These are phyloP conservation scores for Andrena chrysosceles DNA, from an alignment of 2,888 invertebrate species.

Conservation along the genomic window DNA sequence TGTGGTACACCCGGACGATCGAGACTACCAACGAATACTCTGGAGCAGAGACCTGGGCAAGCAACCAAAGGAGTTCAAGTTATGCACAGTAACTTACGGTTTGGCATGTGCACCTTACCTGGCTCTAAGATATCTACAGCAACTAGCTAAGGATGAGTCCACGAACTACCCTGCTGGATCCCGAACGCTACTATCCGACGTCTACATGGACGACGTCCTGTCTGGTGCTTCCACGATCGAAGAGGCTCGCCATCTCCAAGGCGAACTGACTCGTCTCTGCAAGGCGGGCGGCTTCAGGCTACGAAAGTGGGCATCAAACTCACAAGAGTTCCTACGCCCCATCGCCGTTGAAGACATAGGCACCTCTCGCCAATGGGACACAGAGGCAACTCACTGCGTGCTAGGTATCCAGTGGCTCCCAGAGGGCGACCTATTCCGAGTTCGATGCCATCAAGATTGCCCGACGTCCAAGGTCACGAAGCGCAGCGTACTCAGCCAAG, in stretches of 20 bases:
- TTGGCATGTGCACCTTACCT: slow-evolving; percentile 54
- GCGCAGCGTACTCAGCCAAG: slow-evolving; percentile 27
- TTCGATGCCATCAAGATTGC: background rate
- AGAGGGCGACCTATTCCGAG: slow-evolving; percentile 24
- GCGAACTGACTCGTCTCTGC: slow-evolving; percentile 40
- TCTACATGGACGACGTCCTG: slow-evolving; percentile 64
- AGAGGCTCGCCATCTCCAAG: background rate
- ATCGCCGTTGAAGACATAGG: background rate
- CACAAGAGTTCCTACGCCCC: background rate
- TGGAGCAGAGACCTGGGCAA: no score
- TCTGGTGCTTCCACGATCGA: slow-evolving; percentile 41
- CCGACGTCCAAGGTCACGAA: slow-evolving; percentile 16
- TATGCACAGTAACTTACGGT: no score
- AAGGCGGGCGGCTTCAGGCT: slow-evolving; percentile 52
- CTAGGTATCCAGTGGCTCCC: slow-evolving; percentile 56
- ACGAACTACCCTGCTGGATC: slow-evolving; percentile 42
- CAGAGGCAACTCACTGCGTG: background rate
- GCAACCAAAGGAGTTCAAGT: no score
- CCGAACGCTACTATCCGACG: slow-evolving; percentile 22
- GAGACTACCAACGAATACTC: no score
- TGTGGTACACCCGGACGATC: no score
- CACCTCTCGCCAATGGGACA: background rate
- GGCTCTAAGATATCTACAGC: slow-evolving; percentile 35
- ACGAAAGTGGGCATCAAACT: slow-evolving; percentile 27
- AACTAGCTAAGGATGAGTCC: slow-evolving; percentile 49